Evolutionary conservation across 2,888 invertebrate genomes (phyloP), one percentile per base, ranked within the genome.

Genomic region (Melanostoma mellinum): DNA sequence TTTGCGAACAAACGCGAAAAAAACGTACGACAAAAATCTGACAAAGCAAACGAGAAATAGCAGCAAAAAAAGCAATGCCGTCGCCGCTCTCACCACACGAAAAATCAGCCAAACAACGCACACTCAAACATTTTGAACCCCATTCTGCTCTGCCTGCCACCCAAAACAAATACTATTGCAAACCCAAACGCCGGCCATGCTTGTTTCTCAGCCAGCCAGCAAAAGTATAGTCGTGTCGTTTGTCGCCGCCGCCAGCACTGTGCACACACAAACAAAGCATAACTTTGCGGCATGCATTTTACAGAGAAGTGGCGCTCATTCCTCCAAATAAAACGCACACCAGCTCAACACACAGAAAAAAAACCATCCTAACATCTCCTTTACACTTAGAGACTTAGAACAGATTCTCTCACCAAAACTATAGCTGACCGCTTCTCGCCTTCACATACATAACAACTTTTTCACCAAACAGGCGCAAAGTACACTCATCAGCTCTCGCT

Each of bases 181-280:
- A 63, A 67, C 65, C 50, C 74, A 84, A 84, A 84, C 79, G 84
- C 84, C 84, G 84, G 84, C 84, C 84, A 84, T 84, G 84, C 84
- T 84, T 84, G 79, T 79, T 82, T 53, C 63, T 42, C 53, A 53
- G 42, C 42, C 67, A 72, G 55, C 67, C 65, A 78, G 63, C 82
- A 69, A 42, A 35, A 65, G 53, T 48, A 20, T 46, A 71, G 30
- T 46, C 56, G 60, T 60, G 35, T 53, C 71, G 40, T 35, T 20
- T 46, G 67, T 32, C 60, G 56, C 40, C 74, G 61, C 56, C 79
- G 53, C 69, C 69, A 74, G 73, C 65, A 65, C 48, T 61, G 40
- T 61, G n/a, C 48, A 68, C 72, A 42, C 6, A 3, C 65, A 53
- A 38, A 40, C 44, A 5, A 20, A 20, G 20, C 20, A 20, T 20